Evolutionary conservation across 2,113 vertebrate genomes (phyloP).

Genomic region (Egretta garzetta): DNA sequence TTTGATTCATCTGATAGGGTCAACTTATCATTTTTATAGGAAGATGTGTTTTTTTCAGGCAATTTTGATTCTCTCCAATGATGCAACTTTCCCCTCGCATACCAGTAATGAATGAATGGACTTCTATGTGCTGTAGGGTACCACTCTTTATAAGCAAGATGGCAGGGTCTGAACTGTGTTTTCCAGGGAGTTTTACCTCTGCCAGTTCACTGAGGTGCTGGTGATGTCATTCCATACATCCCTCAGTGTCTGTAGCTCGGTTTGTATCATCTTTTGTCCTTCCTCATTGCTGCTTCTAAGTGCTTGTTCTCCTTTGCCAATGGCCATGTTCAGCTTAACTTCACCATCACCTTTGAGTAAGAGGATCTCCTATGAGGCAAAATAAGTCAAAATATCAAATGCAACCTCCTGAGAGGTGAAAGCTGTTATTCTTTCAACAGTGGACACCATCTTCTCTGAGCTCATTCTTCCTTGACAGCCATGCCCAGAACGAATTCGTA

Average conservation of each 20-base stretch:
- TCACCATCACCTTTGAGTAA: slow-evolving; percentile 96
- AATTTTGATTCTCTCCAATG: background rate
- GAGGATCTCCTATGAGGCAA: slow-evolving; percentile 87
- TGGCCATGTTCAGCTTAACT: slow-evolving; percentile 93
- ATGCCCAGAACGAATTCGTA: background rate
- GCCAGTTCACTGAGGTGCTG: slow-evolving; percentile 83
- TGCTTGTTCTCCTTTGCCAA: slow-evolving; percentile 92
- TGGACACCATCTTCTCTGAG: background rate
- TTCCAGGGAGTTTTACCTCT: slow-evolving; percentile 81
- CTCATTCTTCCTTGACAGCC: background rate
- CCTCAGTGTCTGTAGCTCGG: slow-evolving; percentile 85
- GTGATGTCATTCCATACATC: slow-evolving; percentile 86
- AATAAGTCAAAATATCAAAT: background rate
- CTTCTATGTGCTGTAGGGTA: background rate
- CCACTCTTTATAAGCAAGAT: background rate
- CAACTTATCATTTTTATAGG: background rate
- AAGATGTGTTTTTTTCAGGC: background rate
- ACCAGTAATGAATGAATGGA: background rate
- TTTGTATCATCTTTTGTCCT: slow-evolving; percentile 86
- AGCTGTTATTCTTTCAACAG: background rate
- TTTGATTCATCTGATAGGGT: background rate
- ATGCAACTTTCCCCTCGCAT: background rate
- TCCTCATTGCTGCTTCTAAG: slow-evolving; percentile 81
- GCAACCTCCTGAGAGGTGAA: background rate
- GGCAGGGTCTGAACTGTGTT: background rate